These are phyloP conservation scores for Megatriorchis doriae DNA, from an alignment of 2,113 vertebrate genomes.

Conservation along the genomic window DNA sequence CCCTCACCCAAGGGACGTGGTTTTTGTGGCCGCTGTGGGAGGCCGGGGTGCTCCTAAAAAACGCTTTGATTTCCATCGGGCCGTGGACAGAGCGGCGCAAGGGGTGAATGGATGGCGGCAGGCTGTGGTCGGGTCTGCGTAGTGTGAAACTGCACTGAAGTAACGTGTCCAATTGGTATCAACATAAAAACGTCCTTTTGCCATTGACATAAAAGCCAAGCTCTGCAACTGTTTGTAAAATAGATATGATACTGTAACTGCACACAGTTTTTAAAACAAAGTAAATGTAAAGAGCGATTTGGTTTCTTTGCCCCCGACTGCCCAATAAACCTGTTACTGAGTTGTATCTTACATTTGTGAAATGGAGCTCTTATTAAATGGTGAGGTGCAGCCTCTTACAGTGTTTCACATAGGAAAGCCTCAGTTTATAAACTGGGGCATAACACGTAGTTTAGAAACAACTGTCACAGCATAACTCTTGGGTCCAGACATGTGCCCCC, in stretches of 20 bases:
- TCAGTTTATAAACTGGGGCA: fast-evolving
- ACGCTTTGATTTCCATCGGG: fast-evolving
- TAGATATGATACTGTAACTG: fast-evolving
- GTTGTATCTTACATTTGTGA: not conserved
- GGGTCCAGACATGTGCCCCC: not conserved
- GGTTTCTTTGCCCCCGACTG: fast-evolving
- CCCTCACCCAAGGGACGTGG: not conserved
- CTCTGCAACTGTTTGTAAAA: not conserved
- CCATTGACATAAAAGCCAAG: fast-evolving
- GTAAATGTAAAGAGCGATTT: not conserved
- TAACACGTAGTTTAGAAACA: not conserved
- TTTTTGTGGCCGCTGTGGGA: not conserved
- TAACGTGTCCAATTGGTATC: fast-evolving
- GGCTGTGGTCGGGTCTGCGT: fast-evolving
- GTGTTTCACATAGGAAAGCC: not conserved
- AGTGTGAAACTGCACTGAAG: fast-evolving
- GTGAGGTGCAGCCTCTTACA: not conserved
- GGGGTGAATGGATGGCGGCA: not conserved
- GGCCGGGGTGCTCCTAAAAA: fast-evolving
- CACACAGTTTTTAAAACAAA: not conserved
- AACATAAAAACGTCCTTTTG: fast-evolving
- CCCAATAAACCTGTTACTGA: not conserved
- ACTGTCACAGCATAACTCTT: not conserved
- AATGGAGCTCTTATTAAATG: not conserved
- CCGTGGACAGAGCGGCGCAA: fast-evolving